Evolutionary conservation across 2,888 invertebrate genomes (phyloP), one percentile per base, ranked within the genome.

Genomic region (Alloscopus bannaensis): DNA sequence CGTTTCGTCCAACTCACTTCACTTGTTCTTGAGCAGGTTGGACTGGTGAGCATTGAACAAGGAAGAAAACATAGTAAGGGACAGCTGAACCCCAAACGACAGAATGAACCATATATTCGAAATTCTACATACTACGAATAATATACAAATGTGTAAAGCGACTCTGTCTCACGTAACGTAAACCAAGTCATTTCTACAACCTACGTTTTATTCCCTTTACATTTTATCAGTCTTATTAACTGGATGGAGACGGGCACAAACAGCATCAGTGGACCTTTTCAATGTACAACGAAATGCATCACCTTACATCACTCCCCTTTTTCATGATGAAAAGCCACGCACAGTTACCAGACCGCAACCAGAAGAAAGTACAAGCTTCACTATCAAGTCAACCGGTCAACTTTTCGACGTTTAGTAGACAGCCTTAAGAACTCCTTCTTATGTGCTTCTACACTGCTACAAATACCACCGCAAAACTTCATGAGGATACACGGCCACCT

Each of bases 71-170:
- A 52, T 68, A n/a, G n/a, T 75, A 57, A 68, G 66, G 66, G 66
- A 59, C 40, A 73, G 62, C 55, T 66, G 73, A 73, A 73, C 73
- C 66, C 31, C n/a, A 29, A 66, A 73, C 73, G 65, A 65, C 65
- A 73, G n/a, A n/a, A n/a, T n/a, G n/a, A n/a, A n/a, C n/a, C n/a
- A n/a, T n/a, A n/a, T n/a, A n/a, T n/a, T n/a, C n/a, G n/a, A n/a
- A n/a, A n/a, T n/a, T n/a, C n/a, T n/a, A n/a, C n/a, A n/a, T n/a
- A n/a, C n/a, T n/a, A n/a, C n/a, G n/a, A n/a, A n/a, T n/a, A n/a
- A 66, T 59, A 73, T 65, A 45, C 45, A 45, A 4, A 52, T 57
- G 73, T 24, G 52, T 28, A 1, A 29, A 64, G 65, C 28, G 36
- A 42, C 72, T 72, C 22, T n/a, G n/a, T n/a, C n/a, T n/a, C n/a